Conservation (phyloP, 2,888 invertebrate genomes). For the Actias luna region DNA sequence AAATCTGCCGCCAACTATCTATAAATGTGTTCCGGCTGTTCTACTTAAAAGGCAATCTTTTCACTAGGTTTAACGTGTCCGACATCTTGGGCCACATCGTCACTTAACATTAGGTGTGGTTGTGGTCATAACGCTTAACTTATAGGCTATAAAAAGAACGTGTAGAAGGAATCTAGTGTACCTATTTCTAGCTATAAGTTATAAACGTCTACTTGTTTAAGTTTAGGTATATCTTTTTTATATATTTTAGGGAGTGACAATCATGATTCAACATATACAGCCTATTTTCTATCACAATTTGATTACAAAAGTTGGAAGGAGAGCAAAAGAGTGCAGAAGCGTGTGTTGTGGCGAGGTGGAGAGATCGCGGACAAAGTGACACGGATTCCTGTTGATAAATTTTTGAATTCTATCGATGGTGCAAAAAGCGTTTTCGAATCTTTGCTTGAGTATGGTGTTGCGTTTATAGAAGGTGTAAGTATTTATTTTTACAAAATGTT, state of each 20-base stretch:
- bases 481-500: neutral
- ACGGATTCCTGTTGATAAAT: slow-evolving; percentile 64
- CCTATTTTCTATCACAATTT: slow-evolving; percentile 70
- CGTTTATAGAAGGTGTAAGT: slow-evolving; percentile 65
- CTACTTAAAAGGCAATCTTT: too few species aligned
- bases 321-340: slow-evolving; percentile 47
- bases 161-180: too few species aligned
- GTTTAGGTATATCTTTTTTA: neutral
- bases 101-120: too few species aligned
- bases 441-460: slow-evolving; percentile 78
- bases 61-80: too few species aligned
- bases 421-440: slow-evolving; percentile 73
- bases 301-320: slow-evolving; percentile 56
- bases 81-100: too few species aligned
- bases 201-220: too few species aligned
- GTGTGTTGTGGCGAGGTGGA: slow-evolving; percentile 72
- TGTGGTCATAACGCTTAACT: too few species aligned
- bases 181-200: too few species aligned
- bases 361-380: slow-evolving; percentile 60
- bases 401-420: slow-evolving; percentile 68
- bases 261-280: slow-evolving; percentile 76
- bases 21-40: too few species aligned
- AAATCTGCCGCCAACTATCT: too few species aligned
- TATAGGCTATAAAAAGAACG: too few species aligned
- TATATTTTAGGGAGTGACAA: slow-evolving; percentile 79